Base-by-base conservation (phyloP, 2,888 invertebrate species). In the Ochropleura leucogaster region DNA sequence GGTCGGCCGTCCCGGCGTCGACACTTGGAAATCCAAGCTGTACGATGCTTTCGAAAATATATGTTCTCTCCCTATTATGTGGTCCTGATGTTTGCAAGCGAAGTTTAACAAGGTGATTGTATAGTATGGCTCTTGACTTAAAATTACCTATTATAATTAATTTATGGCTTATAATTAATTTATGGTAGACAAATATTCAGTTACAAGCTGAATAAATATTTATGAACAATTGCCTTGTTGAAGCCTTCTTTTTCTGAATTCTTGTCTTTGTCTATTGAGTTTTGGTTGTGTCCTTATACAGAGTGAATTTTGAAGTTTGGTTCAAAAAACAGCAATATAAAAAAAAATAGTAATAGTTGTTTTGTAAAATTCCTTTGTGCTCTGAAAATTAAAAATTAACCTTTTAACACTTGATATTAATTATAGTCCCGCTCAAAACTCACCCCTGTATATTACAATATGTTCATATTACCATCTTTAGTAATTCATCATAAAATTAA, bases 41-140 rank as follows among this genome's bases (percentile, higher is more conserved):
- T 16, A 16, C 30, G 9, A 40, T n/a, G 46, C 42, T 18, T 20
- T 14, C 18, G 14, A 51, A 42, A 59, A 40, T 30, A 70, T 40
- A 69, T 70, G 30, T 40, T 14, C 40, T 18, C 3, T 51, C 12
- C 9, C 20, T 74, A 16, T 75, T 62, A 46, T 46, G 18, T 63
- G 20, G 44, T 40, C 9, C 44, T 9, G 40, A 62, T 75, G 20
- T 65, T 65, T 55, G 55, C 55, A 49, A 47, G n/a, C 3, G 3
- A 76, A 76, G 65, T 76, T 55, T 1, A 46, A 46, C 10, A 20
- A 47, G 40, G 64, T 20, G 55, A 74, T 55, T 72, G 49, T 30
- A 51, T 47, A 18, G 42, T 42, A 1, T 20, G 8, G 7, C 14
- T 10, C 9, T 57, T 72, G 18, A 57, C 7, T 55, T 1, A 20